Evolutionary conservation across 2,888 invertebrate species (phyloP).

Genomic region (Drosophila nr. medialis): DNA sequence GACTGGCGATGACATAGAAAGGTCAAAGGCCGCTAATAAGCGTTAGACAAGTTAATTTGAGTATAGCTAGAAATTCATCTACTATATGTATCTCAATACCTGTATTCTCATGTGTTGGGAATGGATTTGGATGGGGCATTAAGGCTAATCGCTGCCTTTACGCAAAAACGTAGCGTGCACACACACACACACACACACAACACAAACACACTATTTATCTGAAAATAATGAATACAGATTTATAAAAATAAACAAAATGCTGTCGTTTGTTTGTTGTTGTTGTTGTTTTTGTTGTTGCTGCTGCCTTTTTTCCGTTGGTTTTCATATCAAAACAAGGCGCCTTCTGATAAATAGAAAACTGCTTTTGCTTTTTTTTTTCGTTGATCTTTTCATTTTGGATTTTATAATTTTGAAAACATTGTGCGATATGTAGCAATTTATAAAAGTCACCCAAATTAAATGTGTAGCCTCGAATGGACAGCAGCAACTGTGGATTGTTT

Average conservation of each 20-base stretch:
- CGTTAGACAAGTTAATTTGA: constrained; percentile 76
- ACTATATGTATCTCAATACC: constrained; percentile 16
- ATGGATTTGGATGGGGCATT: constrained; percentile 59
- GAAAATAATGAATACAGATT: constrained; percentile 42
- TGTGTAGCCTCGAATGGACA: constrained; percentile 70
- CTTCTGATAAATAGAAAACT: constrained; percentile 64
- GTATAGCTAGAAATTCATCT: constrained; percentile 24
- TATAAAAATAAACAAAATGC: constrained; percentile 52
- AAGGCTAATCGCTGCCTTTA: constrained; percentile 65
- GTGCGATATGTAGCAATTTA: constrained; percentile 80
- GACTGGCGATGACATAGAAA: constrained; percentile 65
- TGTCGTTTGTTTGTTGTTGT: background rate
- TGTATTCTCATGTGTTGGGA: constrained; percentile 42
- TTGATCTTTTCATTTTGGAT: constrained; percentile 33
- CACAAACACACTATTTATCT: background rate
- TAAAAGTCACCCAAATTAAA: constrained; percentile 79
- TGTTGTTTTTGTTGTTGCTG: constrained; percentile 9
- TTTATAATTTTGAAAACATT: constrained; percentile 58
- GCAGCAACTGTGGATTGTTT: constrained; percentile 79
- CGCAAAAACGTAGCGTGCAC: constrained; percentile 36
- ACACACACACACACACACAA: background rate
- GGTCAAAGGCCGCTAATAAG: constrained; percentile 76
- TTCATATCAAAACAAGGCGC: constrained; percentile 55
- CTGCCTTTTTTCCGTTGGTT: constrained; percentile 15
- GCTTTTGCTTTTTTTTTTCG: constrained; percentile 26